phyloP scores from a whole-genome alignment of 2,797 vertebrate species.

The Corythornis leucogaster region DNA sequence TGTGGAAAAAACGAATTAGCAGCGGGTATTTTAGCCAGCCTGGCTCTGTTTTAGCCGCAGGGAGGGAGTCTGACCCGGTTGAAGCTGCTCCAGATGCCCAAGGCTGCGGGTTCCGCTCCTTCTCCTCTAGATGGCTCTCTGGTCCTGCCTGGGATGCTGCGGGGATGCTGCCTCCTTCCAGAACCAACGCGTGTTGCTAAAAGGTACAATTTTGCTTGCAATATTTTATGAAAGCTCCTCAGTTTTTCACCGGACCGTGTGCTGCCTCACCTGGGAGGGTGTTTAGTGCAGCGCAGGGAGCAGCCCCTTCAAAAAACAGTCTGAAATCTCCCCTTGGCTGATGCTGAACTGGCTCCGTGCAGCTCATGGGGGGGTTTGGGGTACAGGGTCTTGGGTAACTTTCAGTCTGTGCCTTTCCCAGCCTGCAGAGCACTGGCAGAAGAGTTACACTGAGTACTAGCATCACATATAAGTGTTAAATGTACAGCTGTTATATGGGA shows the following conservation, averaged over 20 bases:
- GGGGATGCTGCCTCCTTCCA: neutral
- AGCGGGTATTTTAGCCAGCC: fast-evolving
- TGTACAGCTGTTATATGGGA: neutral
- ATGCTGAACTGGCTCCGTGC: fast-evolving
- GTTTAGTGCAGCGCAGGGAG: neutral
- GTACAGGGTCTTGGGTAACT: fast-evolving
- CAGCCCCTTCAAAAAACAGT: neutral
- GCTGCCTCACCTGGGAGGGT: fast-evolving
- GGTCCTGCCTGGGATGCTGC: neutral
- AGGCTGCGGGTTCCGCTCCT: neutral
- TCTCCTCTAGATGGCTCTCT: constrained; percentile 68
- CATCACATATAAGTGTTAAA: neutral
- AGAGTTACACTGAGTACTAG: neutral
- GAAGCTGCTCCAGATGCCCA: neutral
- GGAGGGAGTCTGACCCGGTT: neutral
- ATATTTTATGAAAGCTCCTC: too few species aligned
- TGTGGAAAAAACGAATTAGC: neutral
- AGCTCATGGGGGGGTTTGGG: fast-evolving
- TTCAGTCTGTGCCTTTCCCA: fast-evolving
- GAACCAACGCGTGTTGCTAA: neutral
- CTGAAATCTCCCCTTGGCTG: neutral
- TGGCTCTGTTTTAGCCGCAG: neutral
- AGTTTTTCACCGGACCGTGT: neutral
- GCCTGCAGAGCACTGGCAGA: neutral
- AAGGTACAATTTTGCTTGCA: neutral